Percentiles rank a stretch among this genome's conserved stretches.
phyloP scores from a whole-genome alignment of 2,888 invertebrate species.

The Julus scandinavius region DNA sequence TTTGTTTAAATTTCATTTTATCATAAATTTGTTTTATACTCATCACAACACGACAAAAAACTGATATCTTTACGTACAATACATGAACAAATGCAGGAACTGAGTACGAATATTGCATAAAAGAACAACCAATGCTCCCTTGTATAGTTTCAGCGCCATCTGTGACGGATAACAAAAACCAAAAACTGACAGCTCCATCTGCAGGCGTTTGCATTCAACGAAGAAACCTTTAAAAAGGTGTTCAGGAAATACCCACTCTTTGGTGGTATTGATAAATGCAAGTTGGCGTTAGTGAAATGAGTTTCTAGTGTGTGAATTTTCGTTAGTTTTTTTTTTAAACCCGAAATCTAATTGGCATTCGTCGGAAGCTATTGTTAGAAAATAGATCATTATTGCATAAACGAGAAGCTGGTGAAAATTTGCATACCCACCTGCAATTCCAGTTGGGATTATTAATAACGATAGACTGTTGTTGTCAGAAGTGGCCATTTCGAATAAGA shows the following conservation, averaged over 20 bases:
- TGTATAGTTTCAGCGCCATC: no score
- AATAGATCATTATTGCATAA: not conserved
- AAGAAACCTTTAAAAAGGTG: not conserved
- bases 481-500: not conserved
- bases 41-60: no score
- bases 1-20: no score
- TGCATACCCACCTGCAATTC: slow-evolving; percentile 6
- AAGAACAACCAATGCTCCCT: no score
- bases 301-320: not conserved
- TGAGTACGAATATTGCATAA: no score
- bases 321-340: not conserved
- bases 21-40: no score
- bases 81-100: no score
- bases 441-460: slow-evolving; percentile 40
- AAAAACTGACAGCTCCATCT: no score
- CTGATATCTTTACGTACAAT: no score
- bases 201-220: no score
- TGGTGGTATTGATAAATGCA: not conserved
- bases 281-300: not conserved
- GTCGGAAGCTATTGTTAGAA: not conserved
- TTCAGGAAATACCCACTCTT: not conserved
- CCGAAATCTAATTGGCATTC: not conserved
- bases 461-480: not conserved
- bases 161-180: no score
- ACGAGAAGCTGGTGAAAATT: not conserved